These are phyloP conservation scores for Pseudomyrmex cubaensis DNA, from an alignment of 1,140 invertebrate genomes.

Conservation along the genomic window DNA sequence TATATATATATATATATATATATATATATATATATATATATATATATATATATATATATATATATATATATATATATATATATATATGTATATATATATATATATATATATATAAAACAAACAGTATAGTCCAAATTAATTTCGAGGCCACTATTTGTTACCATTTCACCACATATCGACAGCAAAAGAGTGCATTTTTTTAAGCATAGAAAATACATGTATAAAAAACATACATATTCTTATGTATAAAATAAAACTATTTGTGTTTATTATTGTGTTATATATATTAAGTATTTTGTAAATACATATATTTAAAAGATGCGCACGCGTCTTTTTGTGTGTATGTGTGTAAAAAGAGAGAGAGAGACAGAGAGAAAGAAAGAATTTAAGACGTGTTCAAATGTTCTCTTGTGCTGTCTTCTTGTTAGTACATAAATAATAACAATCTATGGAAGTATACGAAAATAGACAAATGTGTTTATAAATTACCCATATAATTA, in stretches of 20 bases:
- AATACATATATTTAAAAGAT: neutral
- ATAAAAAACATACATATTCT: slow-evolving; percentile 4
- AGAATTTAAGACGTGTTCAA: neutral
- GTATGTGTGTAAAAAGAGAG: no score
- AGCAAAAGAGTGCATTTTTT: slow-evolving; percentile 65
- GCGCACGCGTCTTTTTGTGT: no score
- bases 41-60: neutral
- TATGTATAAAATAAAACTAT: slow-evolving; percentile 13
- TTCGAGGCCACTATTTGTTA: slow-evolving; percentile 46
- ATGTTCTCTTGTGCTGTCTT: slow-evolving; percentile 64
- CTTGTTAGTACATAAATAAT: slow-evolving; percentile 67
- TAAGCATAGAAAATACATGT: slow-evolving; percentile 49
- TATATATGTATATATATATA: no score
- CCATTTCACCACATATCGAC: slow-evolving; percentile 44
- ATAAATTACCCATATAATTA: slow-evolving; percentile 71
- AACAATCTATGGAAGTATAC: slow-evolving; percentile 68
- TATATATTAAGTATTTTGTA: slow-evolving; percentile 24
- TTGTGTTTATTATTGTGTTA: neutral
- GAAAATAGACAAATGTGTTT: slow-evolving; percentile 75
- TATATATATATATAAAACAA: slow-evolving; percentile 59
- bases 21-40: no score
- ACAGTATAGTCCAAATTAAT: slow-evolving; percentile 62
- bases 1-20: no score
- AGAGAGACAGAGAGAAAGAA: no score
- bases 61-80: no score